These are phyloP conservation scores for Eremophila alpestris DNA, from an alignment of 2,797 vertebrate species.

Conservation along the genomic window DNA sequence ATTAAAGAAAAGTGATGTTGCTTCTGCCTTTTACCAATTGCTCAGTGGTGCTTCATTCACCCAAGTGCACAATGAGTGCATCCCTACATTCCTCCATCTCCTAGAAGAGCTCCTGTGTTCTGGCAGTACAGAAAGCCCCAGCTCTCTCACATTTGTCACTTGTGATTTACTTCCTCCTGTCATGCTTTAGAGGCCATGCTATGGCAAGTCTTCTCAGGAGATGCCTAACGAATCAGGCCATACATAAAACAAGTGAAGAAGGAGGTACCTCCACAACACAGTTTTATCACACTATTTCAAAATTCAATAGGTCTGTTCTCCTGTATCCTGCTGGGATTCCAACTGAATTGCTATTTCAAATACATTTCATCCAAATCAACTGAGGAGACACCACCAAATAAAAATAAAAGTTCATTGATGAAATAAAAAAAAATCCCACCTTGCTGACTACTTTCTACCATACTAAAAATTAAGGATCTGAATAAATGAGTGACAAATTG, in stretches of 20 bases:
- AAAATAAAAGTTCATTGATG: background rate
- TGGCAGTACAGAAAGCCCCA: background rate
- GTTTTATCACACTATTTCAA: background rate
- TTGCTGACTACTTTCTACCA: background rate
- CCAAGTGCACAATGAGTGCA: background rate
- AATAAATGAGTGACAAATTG: background rate
- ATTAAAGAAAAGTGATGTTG: background rate
- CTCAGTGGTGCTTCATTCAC: background rate
- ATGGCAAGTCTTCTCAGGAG: background rate
- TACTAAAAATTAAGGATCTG: background rate
- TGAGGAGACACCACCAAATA: background rate
- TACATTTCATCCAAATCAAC: background rate
- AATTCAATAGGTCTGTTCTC: background rate
- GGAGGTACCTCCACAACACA: background rate
- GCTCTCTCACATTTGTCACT: background rate
- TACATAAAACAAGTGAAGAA: background rate
- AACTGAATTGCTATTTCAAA: background rate
- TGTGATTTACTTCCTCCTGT: background rate
- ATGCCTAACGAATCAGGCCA: background rate
- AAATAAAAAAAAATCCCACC: background rate
- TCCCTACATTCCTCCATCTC: background rate
- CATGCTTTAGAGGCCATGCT: background rate
- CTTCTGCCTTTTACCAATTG: background rate
- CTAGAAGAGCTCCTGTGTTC: background rate
- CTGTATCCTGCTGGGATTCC: background rate